phyloP scores from a whole-genome alignment of 2,113 vertebrate genomes.

The Fulica atra region DNA sequence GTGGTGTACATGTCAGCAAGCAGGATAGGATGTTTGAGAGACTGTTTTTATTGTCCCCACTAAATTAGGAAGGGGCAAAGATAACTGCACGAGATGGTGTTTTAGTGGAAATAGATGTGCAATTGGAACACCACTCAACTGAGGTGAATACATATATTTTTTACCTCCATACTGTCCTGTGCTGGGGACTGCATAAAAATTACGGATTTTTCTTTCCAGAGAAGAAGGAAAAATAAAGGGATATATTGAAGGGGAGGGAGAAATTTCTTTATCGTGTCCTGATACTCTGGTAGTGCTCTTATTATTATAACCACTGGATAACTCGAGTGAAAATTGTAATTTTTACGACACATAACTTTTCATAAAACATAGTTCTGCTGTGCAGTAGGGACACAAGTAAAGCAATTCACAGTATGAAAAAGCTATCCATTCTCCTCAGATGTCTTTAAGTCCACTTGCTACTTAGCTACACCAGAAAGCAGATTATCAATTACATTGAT shows the following conservation, averaged over 20 bases:
- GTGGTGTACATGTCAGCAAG: neutral
- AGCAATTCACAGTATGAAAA: neutral
- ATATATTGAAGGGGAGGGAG: neutral
- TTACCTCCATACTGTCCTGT: neutral
- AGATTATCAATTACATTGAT: constrained; percentile 27
- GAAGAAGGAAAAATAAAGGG: neutral
- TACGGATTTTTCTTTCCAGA: neutral
- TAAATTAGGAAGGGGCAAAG: neutral
- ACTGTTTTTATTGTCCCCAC: neutral
- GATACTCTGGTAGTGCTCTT: neutral
- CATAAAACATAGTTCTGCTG: neutral
- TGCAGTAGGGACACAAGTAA: neutral
- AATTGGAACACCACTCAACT: neutral
- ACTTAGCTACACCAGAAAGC: neutral
- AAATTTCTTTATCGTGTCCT: neutral
- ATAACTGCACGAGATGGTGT: neutral
- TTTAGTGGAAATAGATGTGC: neutral
- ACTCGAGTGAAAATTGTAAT: neutral
- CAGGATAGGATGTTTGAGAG: no score
- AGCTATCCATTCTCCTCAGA: neutral
- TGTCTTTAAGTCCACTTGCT: neutral
- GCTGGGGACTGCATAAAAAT: neutral
- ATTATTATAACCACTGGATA: neutral
- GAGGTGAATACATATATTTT: fast-evolving
- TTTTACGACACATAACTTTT: neutral